A percentile compares a stretch with the other conserved stretches of the same genome.
These are phyloP conservation scores for Lomographa bimaculata DNA, from an alignment of 2,888 invertebrate species.

Conservation along the genomic window DNA sequence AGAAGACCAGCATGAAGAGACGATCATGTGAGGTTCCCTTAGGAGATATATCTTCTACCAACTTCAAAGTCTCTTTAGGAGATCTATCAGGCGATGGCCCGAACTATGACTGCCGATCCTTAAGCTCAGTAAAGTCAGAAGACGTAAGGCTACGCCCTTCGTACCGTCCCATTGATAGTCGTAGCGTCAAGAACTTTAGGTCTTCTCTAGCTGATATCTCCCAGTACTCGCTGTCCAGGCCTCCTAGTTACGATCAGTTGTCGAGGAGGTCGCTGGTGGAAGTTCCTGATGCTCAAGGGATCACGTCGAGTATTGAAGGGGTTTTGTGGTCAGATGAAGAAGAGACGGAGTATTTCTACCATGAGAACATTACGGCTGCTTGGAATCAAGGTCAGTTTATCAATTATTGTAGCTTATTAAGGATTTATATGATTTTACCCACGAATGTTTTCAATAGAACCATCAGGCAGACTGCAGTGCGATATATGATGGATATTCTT, in stretches of 20 bases:
- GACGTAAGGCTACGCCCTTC: constrained; percentile 56
- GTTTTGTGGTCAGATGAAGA: constrained; percentile 82
- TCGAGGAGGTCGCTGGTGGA: constrained; percentile 73
- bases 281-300: constrained; percentile 59
- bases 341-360: constrained; percentile 78
- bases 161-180: constrained; percentile 71
- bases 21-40: constrained; percentile 76
- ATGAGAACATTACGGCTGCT: constrained; percentile 75
- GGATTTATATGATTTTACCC: too few species aligned
- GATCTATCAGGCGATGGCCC: constrained; percentile 62
- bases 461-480: too few species aligned
- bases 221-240: constrained; percentile 60
- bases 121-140: constrained; percentile 68
- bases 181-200: constrained; percentile 73
- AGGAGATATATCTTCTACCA: constrained; percentile 73
- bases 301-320: constrained; percentile 80
- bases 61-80: constrained; percentile 75
- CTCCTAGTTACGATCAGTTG: constrained; percentile 74
- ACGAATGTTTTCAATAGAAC: too few species aligned
- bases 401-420: too few species aligned
- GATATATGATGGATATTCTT: too few species aligned
- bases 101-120: constrained; percentile 66
- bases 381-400: constrained; percentile 76
- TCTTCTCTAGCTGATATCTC: constrained; percentile 72
- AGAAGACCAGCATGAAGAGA: constrained; percentile 76